phyloP scores from a whole-genome alignment of 1,140 invertebrate species.

The Cotesia glomerata region DNA sequence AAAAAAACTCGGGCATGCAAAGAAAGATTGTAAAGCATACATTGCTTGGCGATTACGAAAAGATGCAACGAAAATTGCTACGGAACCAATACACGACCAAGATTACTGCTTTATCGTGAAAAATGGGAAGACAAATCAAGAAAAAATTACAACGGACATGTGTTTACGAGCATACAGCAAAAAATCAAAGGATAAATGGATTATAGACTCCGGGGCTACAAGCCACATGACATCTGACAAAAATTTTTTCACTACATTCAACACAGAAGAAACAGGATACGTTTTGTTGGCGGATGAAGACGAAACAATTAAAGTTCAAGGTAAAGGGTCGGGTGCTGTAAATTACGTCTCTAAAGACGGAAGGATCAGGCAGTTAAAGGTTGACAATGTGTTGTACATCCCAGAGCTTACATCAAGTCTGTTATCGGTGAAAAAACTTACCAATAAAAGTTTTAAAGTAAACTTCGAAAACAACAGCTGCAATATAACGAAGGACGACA shows the following conservation, averaged over 20 bases:
- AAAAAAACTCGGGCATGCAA: neutral
- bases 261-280: neutral
- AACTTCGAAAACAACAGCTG: slow-evolving; percentile 41
- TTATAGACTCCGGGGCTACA: slow-evolving; percentile 25
- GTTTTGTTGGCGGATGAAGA: slow-evolving; percentile 10
- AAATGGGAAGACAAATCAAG: neutral
- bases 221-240: slow-evolving; percentile 16
- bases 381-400: slow-evolving; percentile 13
- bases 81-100: too few relatives aligned
- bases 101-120: too few relatives aligned
- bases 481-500: slow-evolving; percentile 39
- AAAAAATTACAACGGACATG: neutral
- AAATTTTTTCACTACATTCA: slow-evolving; percentile 3
- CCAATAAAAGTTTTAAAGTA: slow-evolving; percentile 43
- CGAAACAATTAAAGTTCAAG: neutral
- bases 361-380: neutral
- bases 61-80: neutral
- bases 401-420: slow-evolving; percentile 37
- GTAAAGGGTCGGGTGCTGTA: slow-evolving; percentile 10
- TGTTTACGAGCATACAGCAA: neutral
- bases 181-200: neutral
- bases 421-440: slow-evolving; percentile 45
- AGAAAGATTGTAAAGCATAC: neutral
- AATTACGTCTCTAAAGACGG: slow-evolving; percentile 3
- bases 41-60: neutral